phyloP scores from a whole-genome alignment of 2,888 invertebrate species.

The Stenodera caucasica region DNA sequence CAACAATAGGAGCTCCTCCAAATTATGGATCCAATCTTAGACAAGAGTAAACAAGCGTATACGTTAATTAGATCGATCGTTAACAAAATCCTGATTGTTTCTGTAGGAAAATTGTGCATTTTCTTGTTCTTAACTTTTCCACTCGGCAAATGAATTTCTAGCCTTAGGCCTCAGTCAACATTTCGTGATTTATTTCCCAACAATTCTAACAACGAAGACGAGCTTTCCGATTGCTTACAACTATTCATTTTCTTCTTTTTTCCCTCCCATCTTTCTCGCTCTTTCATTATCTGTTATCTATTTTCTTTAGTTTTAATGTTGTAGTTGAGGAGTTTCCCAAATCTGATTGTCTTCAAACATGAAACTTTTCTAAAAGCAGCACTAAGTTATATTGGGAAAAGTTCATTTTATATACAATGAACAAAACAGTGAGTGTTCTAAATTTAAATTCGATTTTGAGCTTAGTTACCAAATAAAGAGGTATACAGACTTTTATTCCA shows the following conservation, averaged over 20 bases:
- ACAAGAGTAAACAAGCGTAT: no score
- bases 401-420: not conserved
- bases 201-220: conserved; percentile 10
- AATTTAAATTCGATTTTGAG: not conserved
- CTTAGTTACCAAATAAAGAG: not conserved
- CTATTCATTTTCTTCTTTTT: no score
- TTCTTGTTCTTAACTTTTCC: conserved; percentile 32
- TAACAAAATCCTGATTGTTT: no score
- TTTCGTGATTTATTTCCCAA: conserved; percentile 27
- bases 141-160: conserved; percentile 35
- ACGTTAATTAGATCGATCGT: no score
- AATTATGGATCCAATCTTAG: no score
- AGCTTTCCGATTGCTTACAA: conserved; percentile 8
- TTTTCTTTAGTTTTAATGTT: conserved; percentile 26
- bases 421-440: not conserved
- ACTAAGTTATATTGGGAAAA: conserved; percentile 22
- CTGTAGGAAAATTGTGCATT: conserved; percentile 33
- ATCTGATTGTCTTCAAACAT: conserved; percentile 32
- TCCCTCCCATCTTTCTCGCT: conserved; percentile 15
- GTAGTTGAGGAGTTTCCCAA: conserved; percentile 26
- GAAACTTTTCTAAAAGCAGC: conserved; percentile 29
- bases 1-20: conserved; percentile 34
- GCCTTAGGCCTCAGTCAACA: conserved; percentile 29
- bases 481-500: not conserved
- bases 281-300: conserved; percentile 10